Evolutionary conservation across 1,140 invertebrate species (phyloP).

Genomic region (Trinorchestia longiramus): DNA sequence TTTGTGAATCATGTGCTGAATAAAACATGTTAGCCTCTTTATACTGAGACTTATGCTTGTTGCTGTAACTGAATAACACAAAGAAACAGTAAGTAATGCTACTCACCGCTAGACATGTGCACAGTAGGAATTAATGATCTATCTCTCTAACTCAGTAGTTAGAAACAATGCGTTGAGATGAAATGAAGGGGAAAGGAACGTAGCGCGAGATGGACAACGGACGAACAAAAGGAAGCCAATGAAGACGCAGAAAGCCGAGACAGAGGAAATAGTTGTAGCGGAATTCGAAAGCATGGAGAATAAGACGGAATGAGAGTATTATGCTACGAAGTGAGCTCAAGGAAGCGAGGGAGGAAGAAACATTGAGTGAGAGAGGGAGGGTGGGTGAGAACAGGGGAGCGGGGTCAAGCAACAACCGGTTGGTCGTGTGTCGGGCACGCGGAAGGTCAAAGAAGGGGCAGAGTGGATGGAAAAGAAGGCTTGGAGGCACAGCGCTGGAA

Average conservation of each 20-base stretch:
- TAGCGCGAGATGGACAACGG: neutral
- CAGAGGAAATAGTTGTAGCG: no score
- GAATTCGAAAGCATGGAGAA: neutral
- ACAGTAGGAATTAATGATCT: no score
- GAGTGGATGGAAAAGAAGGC: constrained; percentile 39
- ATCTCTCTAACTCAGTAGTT: neutral
- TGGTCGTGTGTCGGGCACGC: neutral
- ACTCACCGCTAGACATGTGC: no score
- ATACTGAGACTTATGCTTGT: no score
- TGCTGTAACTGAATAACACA: no score
- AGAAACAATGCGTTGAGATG: neutral
- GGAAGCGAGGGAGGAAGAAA: neutral
- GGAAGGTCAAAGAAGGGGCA: constrained; percentile 24
- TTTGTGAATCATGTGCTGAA: no score
- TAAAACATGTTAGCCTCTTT: no score
- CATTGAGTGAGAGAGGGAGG: neutral
- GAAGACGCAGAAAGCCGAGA: no score
- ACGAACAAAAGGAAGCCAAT: neutral
- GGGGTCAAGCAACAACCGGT: neutral
- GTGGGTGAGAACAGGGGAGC: neutral
- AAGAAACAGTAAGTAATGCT: no score
- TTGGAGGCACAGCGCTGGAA: neutral
- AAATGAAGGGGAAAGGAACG: neutral
- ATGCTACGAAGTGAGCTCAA: neutral
- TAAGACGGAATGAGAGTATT: neutral